Evolutionary conservation across 2,888 invertebrate species (phyloP).

Genomic region (Lasioglossum figueresi): DNA sequence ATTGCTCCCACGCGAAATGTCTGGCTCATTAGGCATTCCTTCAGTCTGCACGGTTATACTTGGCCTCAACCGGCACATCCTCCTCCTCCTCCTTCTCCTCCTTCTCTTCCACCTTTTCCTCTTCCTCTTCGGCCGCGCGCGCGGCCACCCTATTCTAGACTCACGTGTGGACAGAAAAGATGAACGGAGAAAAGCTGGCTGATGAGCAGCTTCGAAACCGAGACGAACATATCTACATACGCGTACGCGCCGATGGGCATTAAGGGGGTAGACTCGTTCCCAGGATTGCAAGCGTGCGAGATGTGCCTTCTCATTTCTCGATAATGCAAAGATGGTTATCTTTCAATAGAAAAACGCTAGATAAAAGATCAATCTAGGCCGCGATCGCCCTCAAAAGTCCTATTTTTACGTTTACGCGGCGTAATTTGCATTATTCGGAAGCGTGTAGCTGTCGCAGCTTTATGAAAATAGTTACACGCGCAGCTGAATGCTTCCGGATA

Average conservation of each 20-base stretch:
- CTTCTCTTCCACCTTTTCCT: background rate
- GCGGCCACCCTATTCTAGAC: background rate
- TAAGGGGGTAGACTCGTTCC: background rate
- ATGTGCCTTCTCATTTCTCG: no score
- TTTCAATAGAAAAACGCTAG: no score
- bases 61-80: conserved; percentile 11
- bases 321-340: no score
- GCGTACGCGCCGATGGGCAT: background rate
- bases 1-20: conserved; percentile 78
- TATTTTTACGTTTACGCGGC: no score
- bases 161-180: conserved; percentile 56
- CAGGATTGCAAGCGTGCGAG: no score
- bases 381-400: no score
- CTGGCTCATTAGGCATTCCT: conserved; percentile 81
- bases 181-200: conserved; percentile 35
- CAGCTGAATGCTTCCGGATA: no score
- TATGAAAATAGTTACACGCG: no score
- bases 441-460: no score
- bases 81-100: background rate
- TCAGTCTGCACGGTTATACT: conserved; percentile 76
- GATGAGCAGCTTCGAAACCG: conserved; percentile 33
- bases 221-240: background rate
- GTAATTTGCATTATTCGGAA: no score
- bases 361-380: no score
- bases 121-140: conserved; percentile 3